Evolutionary conservation across 2,113 vertebrate species (phyloP).

Genomic region (Cochlearius cochlearius): DNA sequence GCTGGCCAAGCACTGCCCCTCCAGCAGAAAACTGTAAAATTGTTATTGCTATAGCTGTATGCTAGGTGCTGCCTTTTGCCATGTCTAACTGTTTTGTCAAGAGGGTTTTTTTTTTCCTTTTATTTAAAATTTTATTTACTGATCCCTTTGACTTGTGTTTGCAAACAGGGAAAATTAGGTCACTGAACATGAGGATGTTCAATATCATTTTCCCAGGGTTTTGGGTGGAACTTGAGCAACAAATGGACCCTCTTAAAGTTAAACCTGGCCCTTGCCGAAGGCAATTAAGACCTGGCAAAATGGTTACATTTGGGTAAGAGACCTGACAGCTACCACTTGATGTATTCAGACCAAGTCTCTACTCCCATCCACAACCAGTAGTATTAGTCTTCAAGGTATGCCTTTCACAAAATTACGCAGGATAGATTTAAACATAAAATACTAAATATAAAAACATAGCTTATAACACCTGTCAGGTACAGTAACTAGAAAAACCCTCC

Average conservation of each 20-base stretch:
- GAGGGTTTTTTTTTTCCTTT: not conserved
- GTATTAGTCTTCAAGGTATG: fast-evolving
- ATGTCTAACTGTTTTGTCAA: not conserved
- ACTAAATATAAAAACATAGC: not conserved
- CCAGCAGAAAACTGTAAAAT: not conserved
- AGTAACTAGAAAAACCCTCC: not conserved
- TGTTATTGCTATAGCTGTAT: not conserved
- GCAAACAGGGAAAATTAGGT: not conserved
- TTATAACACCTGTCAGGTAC: not conserved
- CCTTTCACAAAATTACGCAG: not conserved
- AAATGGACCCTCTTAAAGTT: not conserved
- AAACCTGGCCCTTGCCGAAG: not conserved
- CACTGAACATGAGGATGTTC: not conserved
- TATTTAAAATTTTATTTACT: not conserved
- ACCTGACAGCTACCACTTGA: not conserved
- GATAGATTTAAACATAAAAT: not conserved
- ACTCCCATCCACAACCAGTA: not conserved
- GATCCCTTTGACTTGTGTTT: not conserved
- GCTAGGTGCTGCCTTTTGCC: not conserved
- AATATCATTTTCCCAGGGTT: not conserved
- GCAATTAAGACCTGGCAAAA: not conserved
- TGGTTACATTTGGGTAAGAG: not conserved
- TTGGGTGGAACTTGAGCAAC: not conserved
- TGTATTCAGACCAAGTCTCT: not conserved
- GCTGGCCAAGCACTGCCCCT: not conserved